Conservation (phyloP, 2,113 vertebrate genomes). For the Cyprinodon brontotheroides region DNA sequence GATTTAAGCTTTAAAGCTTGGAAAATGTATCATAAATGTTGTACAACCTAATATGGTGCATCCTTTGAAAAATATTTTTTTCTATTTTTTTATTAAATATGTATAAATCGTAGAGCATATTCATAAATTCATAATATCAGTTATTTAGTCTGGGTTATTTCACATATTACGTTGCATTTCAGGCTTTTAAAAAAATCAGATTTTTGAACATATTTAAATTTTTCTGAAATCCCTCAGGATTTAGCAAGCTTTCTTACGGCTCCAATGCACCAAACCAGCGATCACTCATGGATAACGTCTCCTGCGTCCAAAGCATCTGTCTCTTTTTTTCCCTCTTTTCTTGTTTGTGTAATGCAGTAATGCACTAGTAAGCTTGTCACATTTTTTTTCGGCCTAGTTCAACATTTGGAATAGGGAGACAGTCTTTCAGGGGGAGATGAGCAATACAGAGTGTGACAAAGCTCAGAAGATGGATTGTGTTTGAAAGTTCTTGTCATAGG, state of each 20-base stretch:
- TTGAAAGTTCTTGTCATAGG: background rate
- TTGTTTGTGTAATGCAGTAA: background rate
- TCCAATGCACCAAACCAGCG: background rate
- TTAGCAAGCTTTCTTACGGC: background rate
- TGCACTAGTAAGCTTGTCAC: background rate
- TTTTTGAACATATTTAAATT: background rate
- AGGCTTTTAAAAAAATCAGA: background rate
- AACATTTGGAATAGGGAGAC: background rate
- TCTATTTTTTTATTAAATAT: background rate
- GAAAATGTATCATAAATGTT: too few relatives aligned
- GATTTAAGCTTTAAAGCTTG: too few relatives aligned
- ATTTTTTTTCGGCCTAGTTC: background rate
- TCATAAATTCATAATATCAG: too few relatives aligned
- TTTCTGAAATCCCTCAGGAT: background rate
- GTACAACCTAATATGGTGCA: too few relatives aligned
- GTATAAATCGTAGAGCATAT: too few relatives aligned
- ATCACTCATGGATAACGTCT: background rate
- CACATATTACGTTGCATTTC: slow-evolving; percentile 1
- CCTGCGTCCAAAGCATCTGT: background rate
- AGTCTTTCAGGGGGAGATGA: background rate
- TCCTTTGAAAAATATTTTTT: too few relatives aligned
- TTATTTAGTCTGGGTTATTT: background rate
- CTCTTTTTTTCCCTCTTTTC: background rate
- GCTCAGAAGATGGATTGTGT: background rate
- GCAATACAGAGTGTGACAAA: background rate